These are phyloP conservation scores for Bathynomus jamesi DNA, from an alignment of 1,140 invertebrate species.

Conservation along the genomic window DNA sequence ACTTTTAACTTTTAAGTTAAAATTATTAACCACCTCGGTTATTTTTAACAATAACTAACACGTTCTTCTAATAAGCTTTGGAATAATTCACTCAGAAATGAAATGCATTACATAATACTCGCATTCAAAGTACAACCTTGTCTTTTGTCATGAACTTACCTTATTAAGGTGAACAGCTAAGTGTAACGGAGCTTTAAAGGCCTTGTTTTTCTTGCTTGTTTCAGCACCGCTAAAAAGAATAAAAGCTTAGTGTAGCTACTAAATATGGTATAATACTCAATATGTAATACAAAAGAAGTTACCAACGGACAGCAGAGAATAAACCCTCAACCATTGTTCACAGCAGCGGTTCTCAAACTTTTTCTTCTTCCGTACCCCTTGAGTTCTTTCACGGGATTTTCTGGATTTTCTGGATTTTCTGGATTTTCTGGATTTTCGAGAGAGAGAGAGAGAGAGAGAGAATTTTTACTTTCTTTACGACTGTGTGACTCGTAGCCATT, in stretches of 20 bases:
- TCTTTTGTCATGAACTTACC: no score
- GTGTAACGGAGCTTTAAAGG: conserved; percentile 67
- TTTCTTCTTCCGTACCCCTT: no score
- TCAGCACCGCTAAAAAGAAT: conserved; percentile 53
- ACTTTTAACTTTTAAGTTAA: background rate
- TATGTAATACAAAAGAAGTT: background rate
- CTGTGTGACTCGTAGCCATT: no score
- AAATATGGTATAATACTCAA: background rate
- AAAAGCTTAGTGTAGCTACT: background rate
- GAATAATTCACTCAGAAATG: background rate
- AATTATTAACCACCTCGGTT: background rate
- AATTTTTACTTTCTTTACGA: no score
- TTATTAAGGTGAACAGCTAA: conserved; percentile 67
- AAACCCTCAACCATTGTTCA: background rate
- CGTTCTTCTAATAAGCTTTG: background rate
- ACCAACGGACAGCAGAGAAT: background rate
- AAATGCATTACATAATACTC: background rate
- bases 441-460: no score
- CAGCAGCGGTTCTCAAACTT: no score
- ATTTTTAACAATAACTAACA: background rate
- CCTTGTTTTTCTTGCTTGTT: conserved; percentile 61
- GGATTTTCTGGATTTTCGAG: no score
- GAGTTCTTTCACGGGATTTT: no score
- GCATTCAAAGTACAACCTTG: background rate
- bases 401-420: no score